Conservation (phyloP, 2,113 vertebrate genomes). For the Ondatra zibethicus region DNA sequence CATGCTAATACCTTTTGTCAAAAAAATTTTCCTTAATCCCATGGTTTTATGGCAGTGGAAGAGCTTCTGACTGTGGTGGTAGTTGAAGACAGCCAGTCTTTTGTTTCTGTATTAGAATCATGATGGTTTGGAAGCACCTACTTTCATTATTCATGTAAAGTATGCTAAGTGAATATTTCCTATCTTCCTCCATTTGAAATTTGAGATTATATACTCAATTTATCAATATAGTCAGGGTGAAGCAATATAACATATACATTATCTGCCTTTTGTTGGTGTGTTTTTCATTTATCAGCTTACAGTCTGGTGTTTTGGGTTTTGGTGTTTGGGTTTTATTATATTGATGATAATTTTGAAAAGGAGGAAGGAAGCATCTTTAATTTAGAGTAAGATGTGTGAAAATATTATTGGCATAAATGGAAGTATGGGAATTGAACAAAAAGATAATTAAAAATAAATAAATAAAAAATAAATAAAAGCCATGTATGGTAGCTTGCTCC, state of each 20-base stretch:
- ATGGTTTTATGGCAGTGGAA: background rate
- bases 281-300: background rate
- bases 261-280: background rate
- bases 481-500: background rate
- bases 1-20: background rate
- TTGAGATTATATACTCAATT: background rate
- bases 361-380: background rate
- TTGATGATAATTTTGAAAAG: conserved; percentile 6
- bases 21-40: conserved; percentile 13
- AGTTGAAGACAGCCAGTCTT: background rate
- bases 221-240: background rate
- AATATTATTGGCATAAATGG: background rate
- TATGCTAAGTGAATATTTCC: background rate
- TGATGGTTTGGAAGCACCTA: background rate
- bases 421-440: background rate
- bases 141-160: background rate
- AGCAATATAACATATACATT: background rate
- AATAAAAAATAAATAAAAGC: background rate
- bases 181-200: background rate
- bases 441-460: background rate
- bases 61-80: background rate
- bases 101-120: background rate
- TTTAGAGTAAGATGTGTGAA: background rate
- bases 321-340: background rate
- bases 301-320: background rate